These are phyloP conservation scores for Pachyramphus minor DNA, from an alignment of 2,113 vertebrate genomes.

Conservation along the genomic window DNA sequence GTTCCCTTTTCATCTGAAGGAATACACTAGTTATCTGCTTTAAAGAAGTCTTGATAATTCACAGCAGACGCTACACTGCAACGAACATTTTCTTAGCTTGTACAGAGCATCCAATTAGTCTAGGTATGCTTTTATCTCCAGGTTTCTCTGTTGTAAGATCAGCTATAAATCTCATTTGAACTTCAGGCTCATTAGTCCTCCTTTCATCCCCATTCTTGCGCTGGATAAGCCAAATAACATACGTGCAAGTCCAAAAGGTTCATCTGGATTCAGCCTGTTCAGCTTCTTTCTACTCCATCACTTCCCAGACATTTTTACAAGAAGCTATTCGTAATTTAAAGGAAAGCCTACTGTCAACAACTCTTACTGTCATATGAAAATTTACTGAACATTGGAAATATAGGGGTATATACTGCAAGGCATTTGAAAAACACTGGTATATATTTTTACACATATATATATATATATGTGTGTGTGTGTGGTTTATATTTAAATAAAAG, in stretches of 20 bases:
- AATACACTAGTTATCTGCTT: not conserved
- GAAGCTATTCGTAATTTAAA: not conserved
- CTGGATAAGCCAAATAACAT: not conserved
- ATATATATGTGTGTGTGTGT: not conserved
- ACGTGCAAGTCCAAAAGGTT: not conserved
- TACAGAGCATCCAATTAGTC: constrained; percentile 32
- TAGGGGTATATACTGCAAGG: not conserved
- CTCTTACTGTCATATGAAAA: not conserved
- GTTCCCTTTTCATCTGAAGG: not conserved
- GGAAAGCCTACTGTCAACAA: not conserved
- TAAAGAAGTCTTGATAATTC: not conserved
- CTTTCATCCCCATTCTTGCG: constrained; percentile 1
- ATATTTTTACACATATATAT: not conserved
- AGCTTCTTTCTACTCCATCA: constrained; percentile 11
- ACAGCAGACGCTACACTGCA: not conserved
- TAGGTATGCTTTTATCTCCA: constrained; percentile 52
- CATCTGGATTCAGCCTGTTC: constrained; percentile 11
- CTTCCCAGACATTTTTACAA: not conserved
- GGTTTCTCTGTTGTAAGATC: constrained; percentile 18
- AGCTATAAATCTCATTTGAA: constrained; percentile 50
- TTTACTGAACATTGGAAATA: not conserved
- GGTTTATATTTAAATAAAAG: not conserved
- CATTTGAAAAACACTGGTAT: not conserved
- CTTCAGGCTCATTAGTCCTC: constrained; percentile 39
- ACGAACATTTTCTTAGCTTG: not conserved